Percentiles rank a stretch among this genome's conserved stretches.
Evolutionary conservation across 2,797 vertebrate genomes (phyloP).

Genomic region (Sebastes hopkinsi): DNA sequence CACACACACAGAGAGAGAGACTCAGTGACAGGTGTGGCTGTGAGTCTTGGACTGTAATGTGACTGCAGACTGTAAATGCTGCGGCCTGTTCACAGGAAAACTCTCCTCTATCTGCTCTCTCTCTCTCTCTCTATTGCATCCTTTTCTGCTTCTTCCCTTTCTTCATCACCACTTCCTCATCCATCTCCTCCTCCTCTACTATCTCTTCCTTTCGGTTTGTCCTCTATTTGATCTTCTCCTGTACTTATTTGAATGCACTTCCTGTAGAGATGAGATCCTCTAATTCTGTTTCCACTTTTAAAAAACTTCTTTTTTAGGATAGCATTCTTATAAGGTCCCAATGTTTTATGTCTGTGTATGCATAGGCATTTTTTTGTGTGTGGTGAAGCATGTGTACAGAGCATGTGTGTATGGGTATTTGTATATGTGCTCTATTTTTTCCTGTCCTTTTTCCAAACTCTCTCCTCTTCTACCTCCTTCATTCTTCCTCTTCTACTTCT

Average conservation of each 20-base stretch:
- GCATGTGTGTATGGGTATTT: too few species aligned
- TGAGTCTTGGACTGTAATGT: background rate
- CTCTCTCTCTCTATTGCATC: too few species aligned
- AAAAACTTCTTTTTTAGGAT: too few species aligned
- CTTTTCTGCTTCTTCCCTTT: background rate
- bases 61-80: slow-evolving; percentile 10
- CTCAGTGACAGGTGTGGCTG: slow-evolving; percentile 38
- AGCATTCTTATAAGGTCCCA: too few species aligned
- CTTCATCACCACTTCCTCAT: background rate
- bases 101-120: background rate
- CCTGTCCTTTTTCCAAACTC: too few species aligned
- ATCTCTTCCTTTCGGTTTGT: background rate
- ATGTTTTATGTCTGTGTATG: too few species aligned
- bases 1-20: background rate
- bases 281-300: background rate
- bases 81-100: background rate
- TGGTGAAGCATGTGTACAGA: too few species aligned
- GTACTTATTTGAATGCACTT: background rate
- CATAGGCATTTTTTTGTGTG: too few species aligned
- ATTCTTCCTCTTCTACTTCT: background rate
- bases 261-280: background rate
- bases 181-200: background rate
- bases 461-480: too few species aligned
- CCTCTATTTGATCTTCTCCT: background rate
- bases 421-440: too few species aligned